phyloP scores from a whole-genome alignment of 1,140 invertebrate genomes.

The Tigriopus japonicus region DNA sequence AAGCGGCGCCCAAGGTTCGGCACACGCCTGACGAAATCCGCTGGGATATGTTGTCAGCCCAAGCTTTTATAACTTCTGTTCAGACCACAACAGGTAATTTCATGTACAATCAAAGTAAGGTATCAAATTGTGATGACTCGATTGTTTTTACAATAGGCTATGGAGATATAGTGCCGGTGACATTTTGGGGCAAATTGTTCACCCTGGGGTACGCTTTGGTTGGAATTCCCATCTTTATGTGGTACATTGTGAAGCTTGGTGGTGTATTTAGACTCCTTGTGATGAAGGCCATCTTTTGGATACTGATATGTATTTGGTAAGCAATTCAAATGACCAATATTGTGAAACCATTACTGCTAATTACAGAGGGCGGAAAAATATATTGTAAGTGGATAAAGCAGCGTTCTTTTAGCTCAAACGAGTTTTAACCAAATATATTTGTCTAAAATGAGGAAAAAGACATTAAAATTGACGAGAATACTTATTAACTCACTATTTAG shows the following conservation, averaged over 20 bases:
- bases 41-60: neutral
- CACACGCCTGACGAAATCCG: neutral
- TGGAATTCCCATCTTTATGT: neutral
- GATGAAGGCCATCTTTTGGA: neutral
- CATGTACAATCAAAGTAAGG: neutral
- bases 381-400: no score
- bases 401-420: no score
- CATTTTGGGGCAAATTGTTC: neutral
- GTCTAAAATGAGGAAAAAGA: no score
- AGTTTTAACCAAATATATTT: no score
- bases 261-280: constrained; percentile 2
- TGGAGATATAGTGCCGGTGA: constrained; percentile 5
- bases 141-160: neutral
- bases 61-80: constrained; percentile 8
- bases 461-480: no score
- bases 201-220: neutral
- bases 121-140: neutral
- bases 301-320: no score
- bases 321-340: no score
- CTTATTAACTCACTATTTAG: no score
- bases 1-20: no score
- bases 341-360: no score
- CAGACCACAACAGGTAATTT: constrained; percentile 9
- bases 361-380: no score
- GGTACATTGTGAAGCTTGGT: constrained; percentile 11